These are phyloP conservation scores for Agrypnus murinus DNA, from an alignment of 2,888 invertebrate species.

Conservation along the genomic window DNA sequence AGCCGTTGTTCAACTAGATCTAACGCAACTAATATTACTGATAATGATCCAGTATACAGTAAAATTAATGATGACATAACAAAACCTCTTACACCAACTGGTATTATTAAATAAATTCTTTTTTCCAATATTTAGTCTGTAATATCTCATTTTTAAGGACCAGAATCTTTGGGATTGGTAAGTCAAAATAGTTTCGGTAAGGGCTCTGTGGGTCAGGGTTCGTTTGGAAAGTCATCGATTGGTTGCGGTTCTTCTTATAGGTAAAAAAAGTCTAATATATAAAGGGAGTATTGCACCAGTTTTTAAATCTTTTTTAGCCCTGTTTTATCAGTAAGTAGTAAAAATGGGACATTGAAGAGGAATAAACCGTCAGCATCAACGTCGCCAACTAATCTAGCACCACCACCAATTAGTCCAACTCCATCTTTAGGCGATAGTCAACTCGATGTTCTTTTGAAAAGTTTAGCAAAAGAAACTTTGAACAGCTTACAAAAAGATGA, in stretches of 20 bases:
- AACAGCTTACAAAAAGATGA: slow-evolving; percentile 72
- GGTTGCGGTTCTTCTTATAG: slow-evolving; percentile 70
- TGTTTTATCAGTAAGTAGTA: slow-evolving; percentile 68
- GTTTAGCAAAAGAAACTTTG: slow-evolving; percentile 81
- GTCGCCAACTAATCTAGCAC: slow-evolving; percentile 48
- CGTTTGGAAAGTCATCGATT: slow-evolving; percentile 72
- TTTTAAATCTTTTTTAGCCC: slow-evolving; percentile 65
- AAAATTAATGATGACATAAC: slow-evolving; percentile 66
- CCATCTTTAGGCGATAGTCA: slow-evolving; percentile 71
- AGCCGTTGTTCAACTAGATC: slow-evolving; percentile 75
- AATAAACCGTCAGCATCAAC: slow-evolving; percentile 58
- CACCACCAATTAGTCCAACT: slow-evolving; percentile 61
- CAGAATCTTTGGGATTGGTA: slow-evolving; percentile 63
- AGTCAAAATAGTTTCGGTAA: slow-evolving; percentile 66
- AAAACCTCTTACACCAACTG: slow-evolving; percentile 57
- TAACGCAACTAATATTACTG: slow-evolving; percentile 70
- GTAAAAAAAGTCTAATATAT: too few relatives aligned
- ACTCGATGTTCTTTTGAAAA: slow-evolving; percentile 85
- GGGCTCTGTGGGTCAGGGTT: slow-evolving; percentile 63
- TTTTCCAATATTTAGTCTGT: too few relatives aligned
- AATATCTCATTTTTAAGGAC: slow-evolving; percentile 59
- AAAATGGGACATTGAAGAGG: slow-evolving; percentile 68
- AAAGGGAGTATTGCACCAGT: too few relatives aligned
- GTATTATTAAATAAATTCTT: slow-evolving; percentile 39
- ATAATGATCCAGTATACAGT: slow-evolving; percentile 66